Percentiles rank a stretch among this genome's conserved stretches.
Conservation (phyloP, 2,113 vertebrate genomes). For the Elephantulus edwardii region DNA sequence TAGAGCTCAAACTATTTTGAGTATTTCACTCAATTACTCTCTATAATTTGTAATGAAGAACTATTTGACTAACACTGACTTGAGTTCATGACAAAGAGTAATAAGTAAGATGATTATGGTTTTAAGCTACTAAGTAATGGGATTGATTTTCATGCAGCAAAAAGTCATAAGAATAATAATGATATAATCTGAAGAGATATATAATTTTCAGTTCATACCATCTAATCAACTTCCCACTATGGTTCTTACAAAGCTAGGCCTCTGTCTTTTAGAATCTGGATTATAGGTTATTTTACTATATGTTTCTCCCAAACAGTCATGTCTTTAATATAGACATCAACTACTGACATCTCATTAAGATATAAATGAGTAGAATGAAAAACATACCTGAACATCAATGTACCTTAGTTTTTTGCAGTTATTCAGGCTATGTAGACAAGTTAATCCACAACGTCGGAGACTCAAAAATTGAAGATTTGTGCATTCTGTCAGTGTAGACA, state of each 20-base stretch:
- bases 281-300: slow-evolving; percentile 19
- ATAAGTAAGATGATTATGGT: background rate
- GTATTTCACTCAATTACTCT: background rate
- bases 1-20: background rate
- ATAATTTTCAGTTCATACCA: background rate
- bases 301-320: background rate
- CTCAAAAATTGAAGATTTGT: slow-evolving; percentile 87
- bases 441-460: slow-evolving; percentile 89
- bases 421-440: slow-evolving; percentile 86
- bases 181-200: background rate
- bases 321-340: background rate
- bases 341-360: background rate
- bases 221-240: background rate
- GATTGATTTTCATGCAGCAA: background rate
- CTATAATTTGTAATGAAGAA: background rate
- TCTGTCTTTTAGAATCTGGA: background rate
- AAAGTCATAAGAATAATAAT: background rate
- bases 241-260: background rate
- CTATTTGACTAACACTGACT: background rate
- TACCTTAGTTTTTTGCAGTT: slow-evolving; percentile 86
- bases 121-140: background rate
- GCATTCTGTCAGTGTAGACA: slow-evolving; percentile 89
- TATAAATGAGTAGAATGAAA: background rate
- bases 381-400: slow-evolving; percentile 90
- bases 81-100: background rate